Base-by-base conservation (phyloP, 2,888 invertebrate genomes). In the Eupithecia abbreviata region DNA sequence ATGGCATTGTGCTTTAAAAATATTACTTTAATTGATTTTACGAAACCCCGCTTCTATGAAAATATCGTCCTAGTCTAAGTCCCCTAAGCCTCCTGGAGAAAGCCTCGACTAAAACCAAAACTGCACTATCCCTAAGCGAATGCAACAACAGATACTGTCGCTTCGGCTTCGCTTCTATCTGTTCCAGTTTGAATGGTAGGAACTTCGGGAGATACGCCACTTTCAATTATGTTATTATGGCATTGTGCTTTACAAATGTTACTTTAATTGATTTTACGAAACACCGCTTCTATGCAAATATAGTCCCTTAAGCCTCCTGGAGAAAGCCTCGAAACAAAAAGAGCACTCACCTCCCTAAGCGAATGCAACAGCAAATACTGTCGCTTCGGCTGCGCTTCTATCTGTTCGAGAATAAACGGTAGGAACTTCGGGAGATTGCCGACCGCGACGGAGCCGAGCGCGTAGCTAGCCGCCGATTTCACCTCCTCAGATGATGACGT, bases 361-460 rank as follows among this genome's bases (percentile, higher is more conserved):
- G 99, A 99, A 93, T 99, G 99, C 79, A 99, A 94, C 72, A 99
- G 95, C 58, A 99, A 96, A 91, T 99, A 99, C 90, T 99, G 99
- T 76, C 98, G 96, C 90, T 98, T 98, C 0, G 99, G 98, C 88
- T 99, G 98, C 58, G 97, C 97, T 86, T 98, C 98, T 82, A 99
- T 99, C 93, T 99, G 99, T 77, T 97, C 96, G 66, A 99, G 95
- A 80, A 99, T 98, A 88, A 99, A 98, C 0, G 99, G 99, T 86
- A 99, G 96, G 94, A 98, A 99, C 86, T 97, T 97, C 13, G 97
- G 97, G 82, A 99, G 95, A 93, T 99, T 99, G 69, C 99, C 99
- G 76, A 99, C 98, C 7, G 98, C 98, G 43, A 99, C 97, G 74
- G 98, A 98, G 30, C 99, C 99, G 70, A 99, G 96, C 0, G 99